Evolutionary conservation across 92 coral and sea anemone species (phyloP).

Genomic region (Pocillopora grandis): DNA sequence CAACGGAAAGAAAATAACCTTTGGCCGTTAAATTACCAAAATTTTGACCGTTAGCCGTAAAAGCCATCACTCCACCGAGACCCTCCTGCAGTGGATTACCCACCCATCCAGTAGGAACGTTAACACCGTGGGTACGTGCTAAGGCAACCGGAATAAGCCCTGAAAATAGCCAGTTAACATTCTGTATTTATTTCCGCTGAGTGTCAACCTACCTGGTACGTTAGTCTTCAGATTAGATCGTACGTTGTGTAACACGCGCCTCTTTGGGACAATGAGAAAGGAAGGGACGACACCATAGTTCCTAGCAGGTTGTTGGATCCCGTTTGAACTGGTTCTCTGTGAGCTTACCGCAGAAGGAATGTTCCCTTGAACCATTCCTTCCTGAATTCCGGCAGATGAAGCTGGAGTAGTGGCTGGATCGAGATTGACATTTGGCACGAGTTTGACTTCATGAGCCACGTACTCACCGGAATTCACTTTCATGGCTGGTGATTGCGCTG

Average conservation of each 20-base stretch:
- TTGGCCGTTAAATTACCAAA: too few relatives aligned
- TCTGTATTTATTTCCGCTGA: neutral
- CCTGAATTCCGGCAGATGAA: neutral
- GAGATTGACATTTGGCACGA: constrained; percentile 14
- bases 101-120: neutral
- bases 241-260: constrained; percentile 32
- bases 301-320: neutral
- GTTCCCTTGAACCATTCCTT: constrained; percentile 1
- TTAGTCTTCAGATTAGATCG: constrained; percentile 23
- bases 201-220: constrained; percentile 32
- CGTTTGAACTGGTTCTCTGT: neutral
- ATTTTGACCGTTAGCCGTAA: too few relatives aligned
- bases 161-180: neutral
- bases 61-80: too few relatives aligned
- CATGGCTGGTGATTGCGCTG: constrained; percentile 1
- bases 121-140: too few relatives aligned
- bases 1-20: too few relatives aligned
- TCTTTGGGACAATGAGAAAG: constrained; percentile 36
- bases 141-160: too few relatives aligned
- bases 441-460: constrained; percentile 30
- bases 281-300: constrained; percentile 29
- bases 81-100: too few relatives aligned
- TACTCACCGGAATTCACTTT: constrained; percentile 16
- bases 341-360: neutral
- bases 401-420: constrained; percentile 8